These are phyloP conservation scores for Podotricha telesiphe DNA, from an alignment of 2,888 invertebrate species.

Conservation along the genomic window DNA sequence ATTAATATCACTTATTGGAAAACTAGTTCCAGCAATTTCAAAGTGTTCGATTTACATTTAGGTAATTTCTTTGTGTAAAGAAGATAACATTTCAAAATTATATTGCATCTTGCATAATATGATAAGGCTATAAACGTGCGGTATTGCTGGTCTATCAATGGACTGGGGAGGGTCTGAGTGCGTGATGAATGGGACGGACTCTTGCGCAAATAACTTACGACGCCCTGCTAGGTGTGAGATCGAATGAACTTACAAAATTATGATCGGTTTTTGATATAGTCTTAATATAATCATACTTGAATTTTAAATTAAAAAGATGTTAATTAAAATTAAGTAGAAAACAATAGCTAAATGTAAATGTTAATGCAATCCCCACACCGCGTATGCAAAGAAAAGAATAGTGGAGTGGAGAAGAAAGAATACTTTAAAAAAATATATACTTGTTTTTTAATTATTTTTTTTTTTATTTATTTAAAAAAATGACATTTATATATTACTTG, in stretches of 20 bases:
- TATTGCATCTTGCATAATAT: conserved; percentile 44
- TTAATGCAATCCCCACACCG: no score
- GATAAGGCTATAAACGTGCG: conserved; percentile 34
- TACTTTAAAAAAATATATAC: no score
- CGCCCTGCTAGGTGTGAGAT: conserved; percentile 44
- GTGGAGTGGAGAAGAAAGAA: no score
- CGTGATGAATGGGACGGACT: conserved; percentile 76
- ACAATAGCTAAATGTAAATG: no score
- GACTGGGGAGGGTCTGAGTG: conserved; percentile 59
- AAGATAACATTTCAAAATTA: conserved; percentile 8
- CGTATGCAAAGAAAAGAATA: no score
- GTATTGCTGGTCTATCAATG: conserved; percentile 63
- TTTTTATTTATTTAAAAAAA: no score
- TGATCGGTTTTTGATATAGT: conserved; percentile 12
- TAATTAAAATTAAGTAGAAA: no score
- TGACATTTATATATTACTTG: no score
- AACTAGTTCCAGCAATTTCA: no score
- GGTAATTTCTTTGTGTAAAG: background rate
- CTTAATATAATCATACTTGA: background rate
- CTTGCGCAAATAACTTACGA: conserved; percentile 61
- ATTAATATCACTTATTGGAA: no score
- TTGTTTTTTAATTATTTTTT: no score
- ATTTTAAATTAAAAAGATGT: no score
- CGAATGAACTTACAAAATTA: conserved; percentile 43
- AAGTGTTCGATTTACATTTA: background rate